These are phyloP conservation scores for Sarcophaga peregrina DNA, from an alignment of 1,140 invertebrate species.

Conservation along the genomic window DNA sequence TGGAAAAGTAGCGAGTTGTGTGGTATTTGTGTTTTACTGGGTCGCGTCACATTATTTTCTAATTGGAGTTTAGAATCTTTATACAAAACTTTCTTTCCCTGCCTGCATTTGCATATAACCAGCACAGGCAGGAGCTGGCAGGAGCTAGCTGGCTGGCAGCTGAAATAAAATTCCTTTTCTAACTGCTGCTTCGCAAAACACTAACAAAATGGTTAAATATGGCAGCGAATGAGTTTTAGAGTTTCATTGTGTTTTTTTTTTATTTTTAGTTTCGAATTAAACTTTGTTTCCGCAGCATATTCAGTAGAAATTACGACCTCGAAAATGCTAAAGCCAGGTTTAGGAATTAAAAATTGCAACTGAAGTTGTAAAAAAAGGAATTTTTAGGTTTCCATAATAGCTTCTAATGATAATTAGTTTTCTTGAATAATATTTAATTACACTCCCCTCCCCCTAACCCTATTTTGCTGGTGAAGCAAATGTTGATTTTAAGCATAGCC, in stretches of 20 bases:
- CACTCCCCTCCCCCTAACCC: too few species aligned
- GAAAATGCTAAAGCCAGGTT: not conserved
- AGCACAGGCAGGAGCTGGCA: too few species aligned
- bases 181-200: too few species aligned
- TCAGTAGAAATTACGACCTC: not conserved
- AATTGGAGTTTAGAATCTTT: constrained; percentile 14
- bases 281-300: not conserved
- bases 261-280: not conserved
- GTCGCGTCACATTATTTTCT: constrained; percentile 20
- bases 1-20: constrained; percentile 5
- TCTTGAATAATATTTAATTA: too few species aligned
- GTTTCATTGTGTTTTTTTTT: too few species aligned
- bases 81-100: not conserved
- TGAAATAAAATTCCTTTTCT: too few species aligned
- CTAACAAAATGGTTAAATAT: constrained; percentile 3
- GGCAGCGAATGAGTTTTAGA: not conserved
- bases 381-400: too few species aligned
- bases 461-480: too few species aligned
- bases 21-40: constrained; percentile 22
- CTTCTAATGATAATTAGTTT: too few species aligned
- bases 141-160: too few species aligned
- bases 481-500: not conserved
- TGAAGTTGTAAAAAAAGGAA: not conserved
- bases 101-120: too few species aligned
- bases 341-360: not conserved